Percentiles rank a stretch among this genome's conserved stretches.
Evolutionary conservation across 1,140 invertebrate genomes (phyloP).

Genomic region (Bombus balteatus): DNA sequence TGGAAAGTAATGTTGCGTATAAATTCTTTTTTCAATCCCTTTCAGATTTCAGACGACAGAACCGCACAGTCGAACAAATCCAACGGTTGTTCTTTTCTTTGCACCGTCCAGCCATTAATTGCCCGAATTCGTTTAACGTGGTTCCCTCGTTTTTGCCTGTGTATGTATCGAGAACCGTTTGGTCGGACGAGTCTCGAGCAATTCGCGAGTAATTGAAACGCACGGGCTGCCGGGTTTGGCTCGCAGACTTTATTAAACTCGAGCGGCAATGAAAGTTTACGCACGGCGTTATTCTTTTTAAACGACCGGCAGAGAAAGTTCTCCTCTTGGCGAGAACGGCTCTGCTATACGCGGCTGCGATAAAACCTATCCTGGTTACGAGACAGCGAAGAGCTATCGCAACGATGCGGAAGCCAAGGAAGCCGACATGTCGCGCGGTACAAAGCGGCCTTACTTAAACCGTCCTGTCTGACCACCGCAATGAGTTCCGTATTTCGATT

Average conservation of each 20-base stretch:
- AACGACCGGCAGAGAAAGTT: conserved; percentile 34
- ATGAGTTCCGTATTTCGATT: neutral
- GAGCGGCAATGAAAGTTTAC: conserved; percentile 48
- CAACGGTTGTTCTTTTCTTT: neutral
- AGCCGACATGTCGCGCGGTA: neutral
- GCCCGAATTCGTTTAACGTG: neutral
- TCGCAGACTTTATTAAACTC: conserved; percentile 43
- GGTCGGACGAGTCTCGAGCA: conserved; percentile 22
- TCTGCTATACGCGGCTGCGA: neutral
- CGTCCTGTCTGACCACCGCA: neutral
- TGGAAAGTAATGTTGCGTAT: too few species aligned
- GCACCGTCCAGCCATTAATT: neutral
- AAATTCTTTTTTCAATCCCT: too few species aligned
- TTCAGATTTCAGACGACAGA: neutral
- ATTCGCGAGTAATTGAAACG: conserved; percentile 49
- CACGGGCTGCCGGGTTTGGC: neutral
- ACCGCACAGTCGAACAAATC: neutral
- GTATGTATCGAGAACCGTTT: neutral
- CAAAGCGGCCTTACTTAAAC: conserved; percentile 1
- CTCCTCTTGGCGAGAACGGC: neutral
- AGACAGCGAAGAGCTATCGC: conserved; percentile 27
- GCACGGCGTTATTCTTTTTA: conserved; percentile 35
- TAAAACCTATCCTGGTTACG: conserved; percentile 39
- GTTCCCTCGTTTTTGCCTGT: neutral
- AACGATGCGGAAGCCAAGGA: conserved; percentile 26